Base-by-base conservation (phyloP, 2,113 vertebrate species). In the Podarcis muralis region DNA sequence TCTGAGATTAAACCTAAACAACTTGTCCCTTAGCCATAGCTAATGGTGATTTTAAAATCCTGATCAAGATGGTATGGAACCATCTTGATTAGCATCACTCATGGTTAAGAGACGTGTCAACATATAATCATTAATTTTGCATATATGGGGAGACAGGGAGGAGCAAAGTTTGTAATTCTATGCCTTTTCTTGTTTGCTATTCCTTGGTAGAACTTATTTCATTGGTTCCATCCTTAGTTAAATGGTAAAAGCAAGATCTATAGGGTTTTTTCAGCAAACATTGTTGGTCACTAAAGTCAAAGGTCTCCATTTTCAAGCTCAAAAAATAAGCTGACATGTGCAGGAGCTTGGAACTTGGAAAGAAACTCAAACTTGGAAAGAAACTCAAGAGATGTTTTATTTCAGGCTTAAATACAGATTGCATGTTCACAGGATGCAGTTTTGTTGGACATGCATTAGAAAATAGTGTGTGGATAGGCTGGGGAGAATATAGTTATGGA, bases 401-500 rank as follows among this genome's bases (percentile, higher is more conserved):
- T 4, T 30, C 8, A n/a, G 81, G 43, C 59, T 23, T 72, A 22
- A 59, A n/a, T 6, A 53, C 22, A 72, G 15, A 13, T 32, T 30
- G 13, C 37, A 18, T 4, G 65, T 25, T 43, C 15, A 1, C 11
- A 2, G 18, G 82, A 59, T 92, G 75, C 43, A 37, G 43, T 90
- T 89, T 72, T 15, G 6, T 74, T 87, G n/a, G 91, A 48, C 81
- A 87, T 13, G 16, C 32, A 75, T 43, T 32, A 57, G 48, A 82
- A 90, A 62, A 76, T 57, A 15, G 30, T 8, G 18, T 53, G 23
- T 27, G 40, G 53, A 77, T 90, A 69, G 27, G 89, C 75, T 30
- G 85, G 90, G 66, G 85, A 88, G 74, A 90, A 80, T 32, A 75
- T 87, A 88, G 48, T 71, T 68, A 87, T 92, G 66, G 86, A 53